Evolutionary conservation across 2,113 vertebrate species (phyloP), one percentile per base, ranked within the genome.

Genomic region (Spheniscus mendiculus): DNA sequence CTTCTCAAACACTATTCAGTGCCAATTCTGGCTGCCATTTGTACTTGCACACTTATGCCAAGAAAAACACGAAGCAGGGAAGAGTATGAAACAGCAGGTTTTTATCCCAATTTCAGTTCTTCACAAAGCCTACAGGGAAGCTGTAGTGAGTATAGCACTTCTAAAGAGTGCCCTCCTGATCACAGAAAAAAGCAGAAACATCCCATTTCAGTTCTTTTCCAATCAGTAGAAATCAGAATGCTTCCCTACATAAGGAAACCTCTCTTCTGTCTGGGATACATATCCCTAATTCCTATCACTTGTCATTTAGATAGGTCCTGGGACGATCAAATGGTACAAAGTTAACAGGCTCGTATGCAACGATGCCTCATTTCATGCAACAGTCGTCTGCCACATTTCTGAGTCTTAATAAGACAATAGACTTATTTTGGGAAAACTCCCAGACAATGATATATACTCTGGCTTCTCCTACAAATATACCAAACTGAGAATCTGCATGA

Each of bases 211-310:
- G 47, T 42, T 58, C 5, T 76, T 56, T 38, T 47, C 44, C 22
- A 17, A 44, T 6, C 32, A 66, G 40, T 1, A 42, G 26, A 42
- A 65, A 87, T 12, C 36, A 53, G 42, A 93, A 84, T 0, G 0
- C 9, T 32, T 65, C 53, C 44, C 58, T 23, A 5, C 6, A 9
- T 14, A 34, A 69, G 12, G 25, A 44, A 93, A 71, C 3, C n/a
- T 63, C 45, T 53, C 44, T 53, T 26, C 8, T 1, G 5, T 36
- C 71, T 76, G 9, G 12, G 44, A 50, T 69, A 32, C 3, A 3
- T 14, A 61, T 9, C 47, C 34, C 19, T 26, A 81, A 47, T 52
- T 92, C 15, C 62, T 62, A 11, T 6, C 12, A 7, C 5, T 30
- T 83, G 8, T 25, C 34, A 74, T 62, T 85, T 42, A 73, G 9